Evolutionary conservation across 2,888 invertebrate genomes (phyloP), one percentile per base, ranked within the genome.

Genomic region (Acanthosepion lycidas): DNA sequence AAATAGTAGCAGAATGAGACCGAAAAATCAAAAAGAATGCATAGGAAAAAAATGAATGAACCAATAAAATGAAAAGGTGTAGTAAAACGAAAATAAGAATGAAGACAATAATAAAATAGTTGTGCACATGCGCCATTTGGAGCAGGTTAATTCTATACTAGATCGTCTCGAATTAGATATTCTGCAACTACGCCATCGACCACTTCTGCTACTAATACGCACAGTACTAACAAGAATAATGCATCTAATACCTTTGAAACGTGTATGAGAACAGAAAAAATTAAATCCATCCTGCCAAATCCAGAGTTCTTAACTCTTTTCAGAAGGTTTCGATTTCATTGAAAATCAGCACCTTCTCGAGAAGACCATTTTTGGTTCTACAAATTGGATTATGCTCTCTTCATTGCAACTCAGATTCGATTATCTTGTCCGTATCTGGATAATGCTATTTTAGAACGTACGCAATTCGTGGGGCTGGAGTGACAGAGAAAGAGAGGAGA

Each of bases 321-420:
- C 78, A 33, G 78, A n/a, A 78, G 15, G n/a, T 78, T 78, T 78
- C n/a, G 78, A 78, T 78, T 78, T n/a, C 12, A 78, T 78, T n/a
- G 78, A 15, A 78, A 78, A 78, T n/a, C 78, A 78, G 78, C n/a
- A 78, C 9, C 78, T 78, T n/a, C n/a, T 78, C n/a, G n/a, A 78
- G 78, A 78, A n/a, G 78, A 78, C 15, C n/a, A 78, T 78, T 78
- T 78, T n/a, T n/a, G n/a, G n/a, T n/a, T 78, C 78, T 15, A 15
- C 78, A 78, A 78, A 78, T 78, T 78, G n/a, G 78, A 78, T 78
- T 78, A 78, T 9, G n/a, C 12, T 4, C 78, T 78, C 78, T 78
- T 78, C 78, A n/a, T 78, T 78, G n/a, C 78, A 78, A n/a, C 78
- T 78, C n/a, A 78, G 78, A 78, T 78, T 78, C 33, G 78, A 78